Base-by-base conservation (phyloP, 2,888 invertebrate genomes). In the Heliconius aoede region DNA sequence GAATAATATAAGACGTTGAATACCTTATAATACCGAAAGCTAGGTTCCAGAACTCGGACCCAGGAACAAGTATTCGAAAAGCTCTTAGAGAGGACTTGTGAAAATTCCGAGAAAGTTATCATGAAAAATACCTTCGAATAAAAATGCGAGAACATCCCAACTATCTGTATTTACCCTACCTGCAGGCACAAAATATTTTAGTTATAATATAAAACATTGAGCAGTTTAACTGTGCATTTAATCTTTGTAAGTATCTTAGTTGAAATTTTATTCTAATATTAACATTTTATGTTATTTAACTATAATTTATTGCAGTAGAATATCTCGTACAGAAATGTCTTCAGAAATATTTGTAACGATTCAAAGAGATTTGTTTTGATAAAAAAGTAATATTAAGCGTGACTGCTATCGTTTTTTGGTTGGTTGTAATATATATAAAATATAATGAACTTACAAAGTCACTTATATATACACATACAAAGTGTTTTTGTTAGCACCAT, bases 221-320 rank as follows among this genome's bases (percentile, higher is more conserved):
- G 51, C 51, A 55, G 9, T 55, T 55, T n/a, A 55, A 55, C 51
- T 55, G 51, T 55, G 9, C 51, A 55, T 55, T 55, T 55, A n/a
- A 55, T n/a, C 51, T 55, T 32, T 32, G n/a, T n/a, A 3, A 55
- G 21, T 55, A n/a, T 55, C n/a, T 21, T n/a, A n/a, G 9, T 55
- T 55, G n/a, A 30, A 32, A 62, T 62, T 62, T 32, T n/a, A 32
- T 30, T 60, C 32, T 62, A 62, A 30, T 62, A 62, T 62, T 18
- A 18, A 21, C 30, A 21, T 32, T 62, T 62, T 7, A 28, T n/a
- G 18, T 61, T 61, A 30, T 61, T 61, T 30, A 61, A 18, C 13
- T 36, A 13, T 13, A 36, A 9, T 32, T 62, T 62, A 21, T 32
- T 62, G 30, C 30, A 32, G 30, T n/a, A 30, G 30, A 32, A 32